Evolutionary conservation across 2,113 vertebrate species (phyloP).

Genomic region (Holacanthus passer): DNA sequence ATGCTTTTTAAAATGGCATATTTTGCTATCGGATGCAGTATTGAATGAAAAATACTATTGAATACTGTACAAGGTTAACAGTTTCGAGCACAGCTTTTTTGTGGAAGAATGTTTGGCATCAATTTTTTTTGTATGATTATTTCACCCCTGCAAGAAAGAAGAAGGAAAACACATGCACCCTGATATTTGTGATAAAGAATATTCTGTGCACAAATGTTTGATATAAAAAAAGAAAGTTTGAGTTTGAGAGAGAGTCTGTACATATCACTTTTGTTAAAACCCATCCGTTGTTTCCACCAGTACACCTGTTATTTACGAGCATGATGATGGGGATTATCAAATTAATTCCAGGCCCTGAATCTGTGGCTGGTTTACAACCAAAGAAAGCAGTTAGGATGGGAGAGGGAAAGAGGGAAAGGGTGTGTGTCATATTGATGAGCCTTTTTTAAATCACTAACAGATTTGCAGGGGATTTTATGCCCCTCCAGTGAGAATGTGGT

Average conservation of each 20-base stretch:
- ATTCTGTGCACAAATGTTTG: background rate
- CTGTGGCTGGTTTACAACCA: slow-evolving; percentile 46
- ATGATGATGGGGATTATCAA: slow-evolving; percentile 65
- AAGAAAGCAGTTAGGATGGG: slow-evolving; percentile 47
- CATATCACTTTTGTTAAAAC: slow-evolving; percentile 32
- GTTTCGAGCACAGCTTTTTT: background rate
- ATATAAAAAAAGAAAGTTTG: no score
- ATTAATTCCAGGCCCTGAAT: slow-evolving; percentile 59
- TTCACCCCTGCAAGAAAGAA: background rate
- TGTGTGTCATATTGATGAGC: slow-evolving; percentile 33
- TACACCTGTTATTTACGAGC: slow-evolving; percentile 46
- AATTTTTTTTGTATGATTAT: slow-evolving; percentile 6
- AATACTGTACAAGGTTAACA: background rate
- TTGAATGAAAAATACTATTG: background rate
- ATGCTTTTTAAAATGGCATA: background rate
- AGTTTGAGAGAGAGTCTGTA: slow-evolving; percentile 2
- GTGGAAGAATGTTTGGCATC: background rate
- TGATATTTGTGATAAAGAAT: slow-evolving; percentile 2
- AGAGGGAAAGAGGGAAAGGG: background rate
- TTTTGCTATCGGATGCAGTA: background rate
- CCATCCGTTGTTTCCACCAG: slow-evolving; percentile 42
- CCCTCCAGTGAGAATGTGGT: slow-evolving; percentile 28
- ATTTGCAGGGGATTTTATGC: slow-evolving; percentile 55
- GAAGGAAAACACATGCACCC: background rate
- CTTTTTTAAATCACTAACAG: slow-evolving; percentile 30